Conservation (phyloP, 2,888 invertebrate species). For the Harmothoe impar region DNA sequence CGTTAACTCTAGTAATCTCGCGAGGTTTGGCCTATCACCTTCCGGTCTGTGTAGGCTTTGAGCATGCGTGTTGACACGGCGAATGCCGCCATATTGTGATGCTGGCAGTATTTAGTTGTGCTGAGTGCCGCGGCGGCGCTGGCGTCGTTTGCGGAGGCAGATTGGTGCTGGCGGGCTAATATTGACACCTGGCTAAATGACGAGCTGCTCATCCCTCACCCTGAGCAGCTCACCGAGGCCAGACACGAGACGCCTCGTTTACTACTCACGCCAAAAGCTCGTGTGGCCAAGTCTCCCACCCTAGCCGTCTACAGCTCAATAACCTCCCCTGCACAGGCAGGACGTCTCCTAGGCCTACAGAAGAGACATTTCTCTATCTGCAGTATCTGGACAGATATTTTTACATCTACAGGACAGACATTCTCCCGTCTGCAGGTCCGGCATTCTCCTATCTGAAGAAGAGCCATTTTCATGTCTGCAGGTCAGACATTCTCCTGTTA, state of each 20-base stretch:
- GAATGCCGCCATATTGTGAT: constrained; percentile 19
- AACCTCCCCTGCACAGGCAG: too few relatives aligned
- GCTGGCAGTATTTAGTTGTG: constrained; percentile 2
- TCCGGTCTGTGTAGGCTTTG: constrained; percentile 29
- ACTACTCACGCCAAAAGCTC: not conserved
- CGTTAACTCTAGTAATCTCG: constrained; percentile 21
- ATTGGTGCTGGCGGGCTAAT: constrained; percentile 28
- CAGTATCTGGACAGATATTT: too few relatives aligned
- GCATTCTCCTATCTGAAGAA: too few relatives aligned
- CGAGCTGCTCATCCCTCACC: not conserved
- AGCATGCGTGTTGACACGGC: constrained; percentile 1
- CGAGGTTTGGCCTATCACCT: constrained; percentile 3
- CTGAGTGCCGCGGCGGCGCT: not conserved
- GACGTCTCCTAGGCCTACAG: too few relatives aligned
- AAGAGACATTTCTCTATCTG: too few relatives aligned
- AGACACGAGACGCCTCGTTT: not conserved
- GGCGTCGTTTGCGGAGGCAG: constrained; percentile 31
- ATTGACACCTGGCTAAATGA: constrained; percentile 38
- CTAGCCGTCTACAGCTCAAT: too few relatives aligned
- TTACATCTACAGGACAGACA: too few relatives aligned
- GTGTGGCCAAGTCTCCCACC: too few relatives aligned
- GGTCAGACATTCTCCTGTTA: too few relatives aligned
- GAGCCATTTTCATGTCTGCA: too few relatives aligned
- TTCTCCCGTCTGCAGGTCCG: too few relatives aligned
- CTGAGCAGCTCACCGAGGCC: not conserved